A percentile compares a stretch with the other conserved stretches of the same genome.
Conservation (phyloP, 2,113 vertebrate genomes). For the Lagopus muta region DNA sequence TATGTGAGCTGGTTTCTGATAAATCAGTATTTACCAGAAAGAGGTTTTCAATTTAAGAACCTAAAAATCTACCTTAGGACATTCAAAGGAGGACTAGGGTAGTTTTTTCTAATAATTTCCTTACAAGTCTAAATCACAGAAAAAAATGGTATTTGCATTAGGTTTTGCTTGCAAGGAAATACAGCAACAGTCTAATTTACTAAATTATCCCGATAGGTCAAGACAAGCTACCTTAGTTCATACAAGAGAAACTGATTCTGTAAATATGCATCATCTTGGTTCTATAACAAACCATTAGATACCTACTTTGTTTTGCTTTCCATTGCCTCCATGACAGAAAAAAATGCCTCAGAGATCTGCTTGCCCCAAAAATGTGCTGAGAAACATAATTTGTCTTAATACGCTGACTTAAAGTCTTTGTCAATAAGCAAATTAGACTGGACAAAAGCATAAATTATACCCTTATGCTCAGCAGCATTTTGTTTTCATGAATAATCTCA, state of each 20-base stretch:
- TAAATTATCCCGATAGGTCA: background rate
- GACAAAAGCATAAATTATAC: background rate
- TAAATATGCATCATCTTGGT: background rate
- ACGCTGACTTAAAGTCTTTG: background rate
- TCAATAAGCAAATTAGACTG: background rate
- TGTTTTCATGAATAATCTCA: background rate
- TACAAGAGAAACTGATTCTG: background rate
- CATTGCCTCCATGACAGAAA: background rate
- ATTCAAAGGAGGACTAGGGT: background rate
- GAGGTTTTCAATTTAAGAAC: background rate
- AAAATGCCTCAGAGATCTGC: background rate
- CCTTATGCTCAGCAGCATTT: background rate
- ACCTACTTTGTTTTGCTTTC: background rate
- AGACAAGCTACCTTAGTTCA: background rate
- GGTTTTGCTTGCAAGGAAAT: background rate
- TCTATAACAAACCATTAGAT: background rate
- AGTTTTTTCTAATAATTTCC: background rate
- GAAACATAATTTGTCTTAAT: background rate
- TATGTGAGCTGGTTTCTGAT: background rate
- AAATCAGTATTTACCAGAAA: background rate
- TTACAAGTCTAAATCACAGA: background rate
- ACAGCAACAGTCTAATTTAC: background rate
- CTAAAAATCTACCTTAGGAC: background rate
- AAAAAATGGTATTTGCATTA: background rate
- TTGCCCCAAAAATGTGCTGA: background rate